phyloP scores from a whole-genome alignment of 1,140 invertebrate species.

The Zaprionus davidi region DNA sequence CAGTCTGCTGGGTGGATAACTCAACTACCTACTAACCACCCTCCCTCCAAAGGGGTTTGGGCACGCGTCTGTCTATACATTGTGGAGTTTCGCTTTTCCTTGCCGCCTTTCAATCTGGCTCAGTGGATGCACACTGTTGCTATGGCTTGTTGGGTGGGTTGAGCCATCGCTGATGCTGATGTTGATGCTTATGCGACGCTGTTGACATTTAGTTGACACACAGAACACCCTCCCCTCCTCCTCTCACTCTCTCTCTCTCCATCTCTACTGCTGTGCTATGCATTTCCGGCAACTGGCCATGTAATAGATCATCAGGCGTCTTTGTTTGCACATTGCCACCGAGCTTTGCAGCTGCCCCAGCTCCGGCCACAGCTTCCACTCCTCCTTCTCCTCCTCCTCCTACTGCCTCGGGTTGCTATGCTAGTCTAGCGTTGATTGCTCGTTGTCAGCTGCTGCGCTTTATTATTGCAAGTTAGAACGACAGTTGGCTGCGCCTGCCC shows the following conservation, averaged over 20 bases:
- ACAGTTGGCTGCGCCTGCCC: slow-evolving; percentile 14
- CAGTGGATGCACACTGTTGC: not conserved
- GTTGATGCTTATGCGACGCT: slow-evolving; percentile 63
- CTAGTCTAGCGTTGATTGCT: slow-evolving; percentile 52
- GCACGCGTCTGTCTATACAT: slow-evolving; percentile 14
- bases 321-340: slow-evolving; percentile 71
- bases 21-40: slow-evolving; percentile 4
- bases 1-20: slow-evolving; percentile 23
- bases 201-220: slow-evolving; percentile 80
- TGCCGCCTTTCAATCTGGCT: slow-evolving; percentile 29
- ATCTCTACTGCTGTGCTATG: not conserved
- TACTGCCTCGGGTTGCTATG: not conserved
- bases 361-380: not conserved
- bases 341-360: slow-evolving; percentile 38
- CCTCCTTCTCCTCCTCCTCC: not conserved
- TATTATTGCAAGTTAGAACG: slow-evolving; percentile 62
- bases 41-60: not conserved
- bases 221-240: slow-evolving; percentile 37
- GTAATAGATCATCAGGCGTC: slow-evolving; percentile 74
- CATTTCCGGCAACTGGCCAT: slow-evolving; percentile 64
- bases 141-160: slow-evolving; percentile 4
- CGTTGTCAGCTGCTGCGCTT: slow-evolving; percentile 68
- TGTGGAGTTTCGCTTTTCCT: slow-evolving; percentile 48
- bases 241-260: not conserved
- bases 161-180: slow-evolving; percentile 56